Percentiles rank a stretch among this genome's conserved stretches.
These are phyloP conservation scores for Drosophila kikkawai DNA, from an alignment of 1,140 invertebrate genomes.

Conservation along the genomic window DNA sequence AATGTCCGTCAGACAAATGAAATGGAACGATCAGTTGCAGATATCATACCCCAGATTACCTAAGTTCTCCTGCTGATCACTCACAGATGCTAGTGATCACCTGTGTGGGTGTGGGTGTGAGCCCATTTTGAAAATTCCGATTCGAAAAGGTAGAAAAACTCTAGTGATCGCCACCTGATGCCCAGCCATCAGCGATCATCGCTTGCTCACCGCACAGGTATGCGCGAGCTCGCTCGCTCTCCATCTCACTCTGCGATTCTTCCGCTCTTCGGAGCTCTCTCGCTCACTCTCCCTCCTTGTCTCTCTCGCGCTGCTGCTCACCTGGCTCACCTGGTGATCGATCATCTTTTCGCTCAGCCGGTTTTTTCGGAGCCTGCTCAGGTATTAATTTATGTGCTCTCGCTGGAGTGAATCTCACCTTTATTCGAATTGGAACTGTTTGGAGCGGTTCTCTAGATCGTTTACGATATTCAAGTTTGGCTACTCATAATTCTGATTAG, in stretches of 20 bases:
- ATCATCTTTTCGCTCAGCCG: conserved; percentile 77
- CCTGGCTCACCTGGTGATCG: conserved; percentile 65
- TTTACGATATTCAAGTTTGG: conserved; percentile 68
- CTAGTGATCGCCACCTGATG: conserved; percentile 40
- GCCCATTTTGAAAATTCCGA: conserved; percentile 72
- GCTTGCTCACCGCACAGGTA: conserved; percentile 58
- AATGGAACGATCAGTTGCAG: conserved; percentile 21
- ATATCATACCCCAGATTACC: background rate
- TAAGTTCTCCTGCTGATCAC: conserved; percentile 11
- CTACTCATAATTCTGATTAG: conserved; percentile 37
- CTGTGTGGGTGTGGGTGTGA: conserved; percentile 36
- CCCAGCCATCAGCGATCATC: conserved; percentile 1
- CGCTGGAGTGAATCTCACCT: conserved; percentile 76
- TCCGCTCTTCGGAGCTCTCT: conserved; percentile 7
- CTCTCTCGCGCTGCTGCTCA: conserved; percentile 18
- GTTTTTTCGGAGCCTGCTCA: conserved; percentile 50
- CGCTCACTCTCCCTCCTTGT: conserved; percentile 6
- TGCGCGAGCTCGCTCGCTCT: conserved; percentile 29
- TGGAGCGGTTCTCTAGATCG: conserved; percentile 31
- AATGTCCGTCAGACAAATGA: conserved; percentile 63
- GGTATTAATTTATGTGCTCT: conserved; percentile 68
- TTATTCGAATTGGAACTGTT: conserved; percentile 73
- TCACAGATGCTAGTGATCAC: background rate
- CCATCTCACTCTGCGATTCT: conserved; percentile 17
- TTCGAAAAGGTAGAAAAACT: conserved; percentile 19